Conservation (phyloP, 2,888 invertebrate genomes). For the Drosophila yooni region DNA sequence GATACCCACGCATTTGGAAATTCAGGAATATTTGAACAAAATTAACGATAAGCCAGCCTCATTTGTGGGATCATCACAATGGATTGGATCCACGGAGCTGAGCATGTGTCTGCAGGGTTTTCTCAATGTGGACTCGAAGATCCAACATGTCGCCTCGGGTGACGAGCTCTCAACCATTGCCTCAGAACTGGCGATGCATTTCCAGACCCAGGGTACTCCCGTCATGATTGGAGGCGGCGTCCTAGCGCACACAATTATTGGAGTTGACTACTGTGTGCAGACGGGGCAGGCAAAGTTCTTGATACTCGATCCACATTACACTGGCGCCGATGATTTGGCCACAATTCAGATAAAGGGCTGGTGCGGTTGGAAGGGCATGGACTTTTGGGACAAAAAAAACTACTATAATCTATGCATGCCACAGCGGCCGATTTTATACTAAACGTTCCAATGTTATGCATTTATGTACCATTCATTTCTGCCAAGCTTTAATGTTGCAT, state of each 20-base stretch:
- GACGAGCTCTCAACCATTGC: slow-evolving; percentile 92
- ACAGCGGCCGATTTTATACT: slow-evolving; percentile 85
- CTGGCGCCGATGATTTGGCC: slow-evolving; percentile 93
- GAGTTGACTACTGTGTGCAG: slow-evolving; percentile 93
- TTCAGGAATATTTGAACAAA: slow-evolving; percentile 96
- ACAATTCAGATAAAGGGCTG: slow-evolving; percentile 93
- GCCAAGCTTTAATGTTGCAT: slow-evolving; percentile 38
- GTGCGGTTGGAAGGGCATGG: slow-evolving; percentile 98
- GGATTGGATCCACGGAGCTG: slow-evolving; percentile 99
- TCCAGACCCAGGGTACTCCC: slow-evolving; percentile 96
- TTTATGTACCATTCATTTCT: slow-evolving; percentile 37
- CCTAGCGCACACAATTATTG: slow-evolving; percentile 98
- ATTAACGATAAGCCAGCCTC: slow-evolving; percentile 95
- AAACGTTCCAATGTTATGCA: slow-evolving; percentile 48
- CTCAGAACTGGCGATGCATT: slow-evolving; percentile 94
- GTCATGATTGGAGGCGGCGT: slow-evolving; percentile 99
- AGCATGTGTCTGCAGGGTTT: slow-evolving; percentile 95
- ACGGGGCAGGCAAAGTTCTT: slow-evolving; percentile 94
- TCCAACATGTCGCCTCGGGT: slow-evolving; percentile 94
- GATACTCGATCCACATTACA: slow-evolving; percentile 99
- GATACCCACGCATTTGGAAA: slow-evolving; percentile 93
- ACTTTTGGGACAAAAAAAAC: slow-evolving; percentile 97
- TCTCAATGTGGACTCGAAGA: slow-evolving; percentile 91
- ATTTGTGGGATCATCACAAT: slow-evolving; percentile 96
- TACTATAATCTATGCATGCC: slow-evolving; percentile 99